Base-by-base conservation (phyloP, 2,113 vertebrate genomes). In the Cottus gobio region DNA sequence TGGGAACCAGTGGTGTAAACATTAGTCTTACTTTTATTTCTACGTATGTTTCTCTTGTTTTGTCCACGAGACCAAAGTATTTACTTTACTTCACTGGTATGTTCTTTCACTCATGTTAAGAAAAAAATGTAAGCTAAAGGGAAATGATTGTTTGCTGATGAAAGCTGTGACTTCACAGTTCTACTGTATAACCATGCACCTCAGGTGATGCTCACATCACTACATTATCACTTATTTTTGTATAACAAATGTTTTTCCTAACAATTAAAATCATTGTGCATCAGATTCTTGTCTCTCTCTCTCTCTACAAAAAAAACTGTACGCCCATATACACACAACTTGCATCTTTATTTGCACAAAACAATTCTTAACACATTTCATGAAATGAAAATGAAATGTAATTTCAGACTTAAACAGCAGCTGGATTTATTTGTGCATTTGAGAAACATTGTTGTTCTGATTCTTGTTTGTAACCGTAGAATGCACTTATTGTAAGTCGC, bases 271-370 rank as follows among this genome's bases (percentile, higher is more conserved):
- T 57, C 13, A 15, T 16, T 54, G 30, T 10, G 36, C 30, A 77
- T 1, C 5, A 36, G 15, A 52, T 20, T 24, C 3, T 1, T 5
- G 1, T 37, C 20, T 64, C 36, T 2, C 1, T 64, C 73, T 76
- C 9, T 58, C 2, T n/a, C n/a, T n/a, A n/a, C 15, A 6, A 46
- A 13, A 77, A 1, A 44, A 52, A 30, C 2, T 6, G 18, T 18
- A 20, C 11, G 0, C 7, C 34, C 7, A 16, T 4, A 34, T 11
- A 31, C 18, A 57, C 18, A 58, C 28, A 5, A 15, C 18, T n/a
- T 24, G 5, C 18, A 58, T 2, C 26, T 76, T 58, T 67, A 76
- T 76, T 76, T 67, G 20, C 44, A 36, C 10, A 28, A 18, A 62
- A 74, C 31, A 30, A 18, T n/a, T 31, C 36, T 9, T 7, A 24